phyloP scores from a whole-genome alignment of 2,797 vertebrate genomes.

The Tolypeutes matacus region DNA sequence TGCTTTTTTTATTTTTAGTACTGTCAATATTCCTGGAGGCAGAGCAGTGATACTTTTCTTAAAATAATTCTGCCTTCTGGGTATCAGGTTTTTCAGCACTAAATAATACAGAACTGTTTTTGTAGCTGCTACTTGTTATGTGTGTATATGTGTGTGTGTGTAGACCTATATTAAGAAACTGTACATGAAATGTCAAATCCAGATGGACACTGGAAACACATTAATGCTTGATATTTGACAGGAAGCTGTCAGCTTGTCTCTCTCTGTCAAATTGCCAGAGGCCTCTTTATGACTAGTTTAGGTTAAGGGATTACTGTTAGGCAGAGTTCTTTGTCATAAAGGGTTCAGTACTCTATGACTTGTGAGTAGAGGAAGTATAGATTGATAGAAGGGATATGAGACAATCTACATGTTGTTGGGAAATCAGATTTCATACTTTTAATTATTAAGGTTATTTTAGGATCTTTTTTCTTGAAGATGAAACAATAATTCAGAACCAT shows the following conservation, averaged over 20 bases:
- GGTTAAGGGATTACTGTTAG: conserved; percentile 59
- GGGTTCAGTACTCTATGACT: background rate
- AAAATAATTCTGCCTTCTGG: conserved; percentile 35
- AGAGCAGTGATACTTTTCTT: background rate
- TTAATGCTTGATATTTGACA: conserved; percentile 64
- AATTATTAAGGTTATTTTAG: conserved; percentile 60
- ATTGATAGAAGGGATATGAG: background rate
- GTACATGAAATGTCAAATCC: conserved; percentile 83
- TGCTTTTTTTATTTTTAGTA: conserved; percentile 60
- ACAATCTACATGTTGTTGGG: background rate
- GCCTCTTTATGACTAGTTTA: conserved; percentile 67
- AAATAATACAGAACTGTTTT: conserved; percentile 64
- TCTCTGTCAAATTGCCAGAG: conserved; percentile 77
- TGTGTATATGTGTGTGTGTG: background rate
- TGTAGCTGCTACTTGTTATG: background rate
- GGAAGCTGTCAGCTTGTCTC: conserved; percentile 80
- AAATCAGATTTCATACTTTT: conserved; percentile 35
- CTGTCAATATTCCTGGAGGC: background rate
- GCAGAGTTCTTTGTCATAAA: conserved; percentile 36
- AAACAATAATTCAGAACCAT: conserved; percentile 31
- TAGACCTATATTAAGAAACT: conserved; percentile 43
- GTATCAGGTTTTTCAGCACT: conserved; percentile 25
- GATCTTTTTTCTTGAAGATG: conserved; percentile 18
- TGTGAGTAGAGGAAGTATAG: background rate
- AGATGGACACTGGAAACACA: conserved; percentile 72